A percentile compares a stretch with the other conserved stretches of the same genome.
Conservation (phyloP, 1,140 invertebrate genomes). For the Mycetomoellerius zeteki region DNA sequence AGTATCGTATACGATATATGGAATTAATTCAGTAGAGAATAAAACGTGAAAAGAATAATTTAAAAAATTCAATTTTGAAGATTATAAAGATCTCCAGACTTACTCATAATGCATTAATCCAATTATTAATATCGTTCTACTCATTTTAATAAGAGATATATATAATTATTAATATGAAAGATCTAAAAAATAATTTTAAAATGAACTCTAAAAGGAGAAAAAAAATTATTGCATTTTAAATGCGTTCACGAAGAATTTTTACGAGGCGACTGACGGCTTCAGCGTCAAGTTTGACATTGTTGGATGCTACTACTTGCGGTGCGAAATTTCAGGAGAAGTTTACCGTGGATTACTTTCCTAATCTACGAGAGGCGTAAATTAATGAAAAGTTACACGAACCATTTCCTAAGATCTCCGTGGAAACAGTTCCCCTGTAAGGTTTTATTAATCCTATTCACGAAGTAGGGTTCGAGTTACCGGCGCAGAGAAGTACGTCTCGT, state of each 20-base stretch:
- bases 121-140: not conserved
- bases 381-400: constrained; percentile 53
- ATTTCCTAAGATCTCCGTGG: constrained; percentile 51
- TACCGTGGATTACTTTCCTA: constrained; percentile 59
- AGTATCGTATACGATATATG: not conserved
- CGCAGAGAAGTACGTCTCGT: constrained; percentile 41
- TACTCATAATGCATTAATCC: not conserved
- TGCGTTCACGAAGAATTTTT: constrained; percentile 14
- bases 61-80: constrained; percentile 13
- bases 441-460: constrained; percentile 77
- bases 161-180: not conserved
- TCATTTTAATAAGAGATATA: not conserved
- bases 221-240: not conserved
- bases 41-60: not conserved
- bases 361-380: constrained; percentile 55
- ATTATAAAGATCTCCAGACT: not conserved
- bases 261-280: not conserved
- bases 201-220: not conserved
- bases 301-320: constrained; percentile 8
- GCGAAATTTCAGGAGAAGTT: constrained; percentile 39
- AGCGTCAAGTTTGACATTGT: constrained; percentile 41
- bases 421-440: constrained; percentile 51
- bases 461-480: constrained; percentile 66
- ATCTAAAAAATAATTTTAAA: not conserved
- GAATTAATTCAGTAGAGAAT: not conserved